phyloP scores from a whole-genome alignment of 2,888 invertebrate genomes.

The Euproctis similis region DNA sequence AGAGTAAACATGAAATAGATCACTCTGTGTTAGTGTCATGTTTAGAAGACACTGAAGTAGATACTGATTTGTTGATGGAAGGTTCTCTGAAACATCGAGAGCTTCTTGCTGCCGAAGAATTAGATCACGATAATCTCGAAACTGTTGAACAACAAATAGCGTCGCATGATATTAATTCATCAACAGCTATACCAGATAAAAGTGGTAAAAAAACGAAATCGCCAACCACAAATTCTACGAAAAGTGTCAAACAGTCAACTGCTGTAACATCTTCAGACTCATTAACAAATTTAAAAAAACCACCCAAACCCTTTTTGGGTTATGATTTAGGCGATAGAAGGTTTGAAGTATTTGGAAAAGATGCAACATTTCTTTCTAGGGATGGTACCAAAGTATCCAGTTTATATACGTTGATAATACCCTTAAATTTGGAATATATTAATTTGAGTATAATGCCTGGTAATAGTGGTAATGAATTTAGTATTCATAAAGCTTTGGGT shows the following conservation, averaged over 20 bases:
- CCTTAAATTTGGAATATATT: constrained; percentile 52
- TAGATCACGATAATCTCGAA: constrained; percentile 17
- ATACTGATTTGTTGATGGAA: constrained; percentile 54
- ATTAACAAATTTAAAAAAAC: constrained; percentile 14
- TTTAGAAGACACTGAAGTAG: constrained; percentile 42
- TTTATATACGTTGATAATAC: constrained; percentile 52
- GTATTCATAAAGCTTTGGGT: constrained; percentile 52
- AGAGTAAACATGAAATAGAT: constrained; percentile 34
- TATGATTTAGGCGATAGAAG: constrained; percentile 60
- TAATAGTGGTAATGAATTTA: constrained; percentile 49
- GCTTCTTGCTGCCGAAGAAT: constrained; percentile 27
- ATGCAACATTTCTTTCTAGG: constrained; percentile 51
- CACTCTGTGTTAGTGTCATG: constrained; percentile 37
- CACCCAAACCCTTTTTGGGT: constrained; percentile 46
- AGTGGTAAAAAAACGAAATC: constrained; percentile 41
- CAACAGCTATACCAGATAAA: constrained; percentile 35
- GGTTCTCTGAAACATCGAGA: constrained; percentile 60
- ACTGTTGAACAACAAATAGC: constrained; percentile 7
- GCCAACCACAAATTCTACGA: constrained; percentile 25
- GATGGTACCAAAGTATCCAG: constrained; percentile 52
- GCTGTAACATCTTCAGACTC: constrained; percentile 7
- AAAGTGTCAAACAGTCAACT: constrained; percentile 24
- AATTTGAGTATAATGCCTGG: constrained; percentile 47
- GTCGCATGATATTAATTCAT: constrained; percentile 26
- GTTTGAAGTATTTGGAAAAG: constrained; percentile 62